Evolutionary conservation across 1,140 invertebrate genomes (phyloP).

Genomic region (Drosophila auraria): DNA sequence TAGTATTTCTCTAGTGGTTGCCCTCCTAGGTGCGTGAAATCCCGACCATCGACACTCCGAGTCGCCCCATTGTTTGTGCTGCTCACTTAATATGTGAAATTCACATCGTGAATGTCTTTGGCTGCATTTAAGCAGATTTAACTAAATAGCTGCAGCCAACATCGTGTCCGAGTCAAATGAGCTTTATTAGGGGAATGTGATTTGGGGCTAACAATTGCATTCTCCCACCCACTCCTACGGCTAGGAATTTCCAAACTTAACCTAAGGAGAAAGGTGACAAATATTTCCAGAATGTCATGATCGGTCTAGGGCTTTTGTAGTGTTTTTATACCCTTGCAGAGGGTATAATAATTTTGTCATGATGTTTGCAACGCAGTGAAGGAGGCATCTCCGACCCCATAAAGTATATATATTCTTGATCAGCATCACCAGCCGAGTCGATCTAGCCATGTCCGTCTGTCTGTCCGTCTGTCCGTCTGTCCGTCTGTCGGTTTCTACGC

Average conservation of each 20-base stretch:
- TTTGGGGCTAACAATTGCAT: conserved; percentile 40
- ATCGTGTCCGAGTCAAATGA: conserved; percentile 48
- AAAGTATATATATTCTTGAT: no score
- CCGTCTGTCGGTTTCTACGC: no score
- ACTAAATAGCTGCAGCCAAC: conserved; percentile 36
- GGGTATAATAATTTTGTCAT: no score
- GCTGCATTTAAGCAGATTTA: conserved; percentile 29
- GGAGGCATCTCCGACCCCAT: no score
- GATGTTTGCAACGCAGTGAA: no score
- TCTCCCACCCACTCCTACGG: neutral
- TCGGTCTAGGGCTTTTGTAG: neutral
- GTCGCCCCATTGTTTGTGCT: conserved; percentile 19
- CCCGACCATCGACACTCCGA: conserved; percentile 12
- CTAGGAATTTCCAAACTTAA: conserved; percentile 8
- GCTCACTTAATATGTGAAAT: conserved; percentile 12
- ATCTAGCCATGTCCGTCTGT: no score
- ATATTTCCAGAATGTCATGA: conserved; percentile 6
- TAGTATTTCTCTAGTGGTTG: conserved; percentile 19
- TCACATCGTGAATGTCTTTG: conserved; percentile 9
- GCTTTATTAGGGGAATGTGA: conserved; percentile 52
- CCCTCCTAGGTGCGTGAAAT: conserved; percentile 47
- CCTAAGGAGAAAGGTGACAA: neutral
- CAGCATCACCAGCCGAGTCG: no score
- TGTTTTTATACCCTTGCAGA: no score
- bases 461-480: no score